Conservation (phyloP, 2,888 invertebrate genomes). For the Falcaria lacertinaria region DNA sequence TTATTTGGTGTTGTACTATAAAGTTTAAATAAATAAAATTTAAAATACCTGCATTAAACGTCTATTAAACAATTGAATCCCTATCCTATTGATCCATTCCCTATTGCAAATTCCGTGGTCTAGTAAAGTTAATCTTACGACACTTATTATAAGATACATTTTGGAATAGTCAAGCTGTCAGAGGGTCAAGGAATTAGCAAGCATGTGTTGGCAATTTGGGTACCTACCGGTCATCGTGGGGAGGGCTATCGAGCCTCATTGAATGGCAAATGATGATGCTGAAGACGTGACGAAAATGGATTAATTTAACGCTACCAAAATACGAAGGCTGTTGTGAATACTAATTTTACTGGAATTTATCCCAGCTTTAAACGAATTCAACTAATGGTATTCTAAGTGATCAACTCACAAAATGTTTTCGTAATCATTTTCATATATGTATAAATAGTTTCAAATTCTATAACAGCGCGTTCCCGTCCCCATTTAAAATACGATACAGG, state of each 20-base stretch:
- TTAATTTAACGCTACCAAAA: background rate
- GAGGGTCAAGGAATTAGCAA: background rate
- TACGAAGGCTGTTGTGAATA: background rate
- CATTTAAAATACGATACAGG: too few species aligned
- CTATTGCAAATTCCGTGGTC: background rate
- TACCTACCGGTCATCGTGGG: background rate
- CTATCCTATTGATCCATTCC: background rate
- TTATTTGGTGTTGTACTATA: too few species aligned
- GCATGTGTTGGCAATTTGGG: background rate
- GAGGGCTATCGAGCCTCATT: background rate
- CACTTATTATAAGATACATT: background rate
- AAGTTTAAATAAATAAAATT: too few species aligned
- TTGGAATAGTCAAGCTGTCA: background rate
- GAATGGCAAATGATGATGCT: background rate
- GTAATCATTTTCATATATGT: too few species aligned
- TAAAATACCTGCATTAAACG: too few species aligned
- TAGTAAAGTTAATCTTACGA: background rate
- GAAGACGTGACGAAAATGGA: background rate
- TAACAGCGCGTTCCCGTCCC: too few species aligned
- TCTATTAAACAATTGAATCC: background rate
- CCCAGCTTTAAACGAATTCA: too few species aligned
- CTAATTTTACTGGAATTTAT: background rate
- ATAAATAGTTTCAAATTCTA: too few species aligned
- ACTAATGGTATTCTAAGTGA: too few species aligned
- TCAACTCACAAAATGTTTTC: too few species aligned